A percentile compares a stretch with the other conserved stretches of the same genome.
Conservation (phyloP, 1,140 invertebrate genomes). For the Telenomus remus region DNA sequence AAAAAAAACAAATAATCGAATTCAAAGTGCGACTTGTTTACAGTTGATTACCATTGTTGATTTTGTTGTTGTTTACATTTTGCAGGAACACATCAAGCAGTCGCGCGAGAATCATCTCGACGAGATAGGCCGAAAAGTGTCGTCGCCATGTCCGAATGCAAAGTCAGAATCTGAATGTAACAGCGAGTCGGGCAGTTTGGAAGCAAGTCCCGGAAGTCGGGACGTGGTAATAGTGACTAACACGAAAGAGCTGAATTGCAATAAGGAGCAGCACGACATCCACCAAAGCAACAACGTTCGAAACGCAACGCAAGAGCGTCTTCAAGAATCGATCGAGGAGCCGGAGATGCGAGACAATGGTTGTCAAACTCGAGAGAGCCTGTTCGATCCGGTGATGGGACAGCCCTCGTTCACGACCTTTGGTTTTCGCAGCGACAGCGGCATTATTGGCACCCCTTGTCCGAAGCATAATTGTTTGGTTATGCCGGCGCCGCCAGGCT, state of each 20-base stretch:
- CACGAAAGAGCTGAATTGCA: slow-evolving; percentile 64
- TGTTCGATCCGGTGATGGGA: slow-evolving; percentile 76
- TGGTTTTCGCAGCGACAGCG: slow-evolving; percentile 60
- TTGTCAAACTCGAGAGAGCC: slow-evolving; percentile 86
- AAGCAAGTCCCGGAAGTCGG: slow-evolving; percentile 64
- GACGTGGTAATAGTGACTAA: slow-evolving; percentile 65
- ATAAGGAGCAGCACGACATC: slow-evolving; percentile 72
- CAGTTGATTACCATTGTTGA: no score
- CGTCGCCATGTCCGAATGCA: slow-evolving; percentile 69
- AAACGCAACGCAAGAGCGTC: slow-evolving; percentile 74
- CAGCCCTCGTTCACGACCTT: slow-evolving; percentile 67
- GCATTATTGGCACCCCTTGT: slow-evolving; percentile 55
- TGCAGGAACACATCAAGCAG: slow-evolving; percentile 86
- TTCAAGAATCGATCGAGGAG: slow-evolving; percentile 75
- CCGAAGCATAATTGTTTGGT: slow-evolving; percentile 65
- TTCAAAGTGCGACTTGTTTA: no score
- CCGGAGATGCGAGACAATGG: slow-evolving; percentile 85
- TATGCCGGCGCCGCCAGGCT: slow-evolving; percentile 69
- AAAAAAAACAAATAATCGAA: no score
- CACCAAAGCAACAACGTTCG: slow-evolving; percentile 74
- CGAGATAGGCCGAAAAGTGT: slow-evolving; percentile 79
- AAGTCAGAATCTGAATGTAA: slow-evolving; percentile 64
- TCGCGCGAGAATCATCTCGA: slow-evolving; percentile 86
- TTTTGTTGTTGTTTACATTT: no score
- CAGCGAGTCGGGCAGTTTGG: slow-evolving; percentile 67